Percentiles rank a stretch among this genome's conserved stretches.
Conservation (phyloP, 2,888 invertebrate genomes). For the Marasmarcha lunaedactyla region DNA sequence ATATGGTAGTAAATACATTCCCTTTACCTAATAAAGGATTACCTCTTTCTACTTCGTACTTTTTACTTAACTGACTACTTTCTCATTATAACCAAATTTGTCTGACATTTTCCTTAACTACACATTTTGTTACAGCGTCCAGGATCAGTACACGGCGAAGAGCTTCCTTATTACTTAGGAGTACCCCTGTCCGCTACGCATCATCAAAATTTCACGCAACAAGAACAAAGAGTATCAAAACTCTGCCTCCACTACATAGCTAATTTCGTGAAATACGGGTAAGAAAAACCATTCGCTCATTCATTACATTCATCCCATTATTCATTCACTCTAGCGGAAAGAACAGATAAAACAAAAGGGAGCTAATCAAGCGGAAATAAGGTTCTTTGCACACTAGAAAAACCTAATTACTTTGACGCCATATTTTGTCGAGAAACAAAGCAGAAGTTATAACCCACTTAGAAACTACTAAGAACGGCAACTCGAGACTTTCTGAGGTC, state of each 20-base stretch:
- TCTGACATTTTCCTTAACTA: no score
- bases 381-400: no score
- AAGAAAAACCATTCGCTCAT: slow-evolving; percentile 31
- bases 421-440: background rate
- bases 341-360: no score
- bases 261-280: slow-evolving; percentile 91
- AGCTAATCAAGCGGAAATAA: no score
- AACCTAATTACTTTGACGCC: no score
- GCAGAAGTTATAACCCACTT: background rate
- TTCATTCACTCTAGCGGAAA: no score
- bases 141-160: slow-evolving; percentile 88
- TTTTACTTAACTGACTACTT: no score
- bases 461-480: background rate
- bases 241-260: slow-evolving; percentile 86
- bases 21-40: no score
- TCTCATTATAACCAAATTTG: no score
- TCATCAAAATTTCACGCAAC: slow-evolving; percentile 80
- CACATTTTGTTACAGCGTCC: slow-evolving; percentile 66
- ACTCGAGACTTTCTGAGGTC: background rate
- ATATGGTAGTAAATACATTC: no score
- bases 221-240: slow-evolving; percentile 82
- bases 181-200: slow-evolving; percentile 77
- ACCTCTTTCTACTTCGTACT: no score
- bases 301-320: no score
- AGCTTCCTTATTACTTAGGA: slow-evolving; percentile 87